phyloP scores from a whole-genome alignment of 2,888 invertebrate genomes.

The Eurois occulta region DNA sequence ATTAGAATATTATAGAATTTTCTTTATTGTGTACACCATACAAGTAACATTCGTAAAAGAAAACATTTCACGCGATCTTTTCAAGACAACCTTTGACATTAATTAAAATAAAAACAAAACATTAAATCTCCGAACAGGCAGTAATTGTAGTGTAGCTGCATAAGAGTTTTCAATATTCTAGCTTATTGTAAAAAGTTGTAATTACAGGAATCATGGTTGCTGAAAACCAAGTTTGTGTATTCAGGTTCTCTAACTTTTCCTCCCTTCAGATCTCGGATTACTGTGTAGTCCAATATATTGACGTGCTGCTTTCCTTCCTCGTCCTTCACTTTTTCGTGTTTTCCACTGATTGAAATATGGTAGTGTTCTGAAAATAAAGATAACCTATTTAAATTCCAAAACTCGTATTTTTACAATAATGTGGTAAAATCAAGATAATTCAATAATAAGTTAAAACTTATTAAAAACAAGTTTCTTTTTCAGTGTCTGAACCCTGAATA shows the following conservation, averaged over 20 bases:
- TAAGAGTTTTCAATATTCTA: background rate
- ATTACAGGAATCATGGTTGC: constrained; percentile 6
- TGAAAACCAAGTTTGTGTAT: constrained; percentile 22
- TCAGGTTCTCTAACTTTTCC: constrained; percentile 10
- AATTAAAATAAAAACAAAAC: background rate
- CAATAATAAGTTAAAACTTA: no score
- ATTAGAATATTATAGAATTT: no score
- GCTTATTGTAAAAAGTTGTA: background rate
- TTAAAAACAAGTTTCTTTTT: no score
- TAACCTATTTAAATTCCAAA: no score
- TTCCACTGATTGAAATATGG: constrained; percentile 31
- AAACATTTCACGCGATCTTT: no score
- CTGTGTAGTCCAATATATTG: constrained; percentile 25
- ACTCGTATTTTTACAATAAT: no score
- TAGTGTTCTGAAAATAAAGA: constrained; percentile 32
- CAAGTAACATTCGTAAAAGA: no score
- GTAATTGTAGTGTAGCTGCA: background rate
- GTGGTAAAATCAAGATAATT: no score
- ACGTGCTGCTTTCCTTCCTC: constrained; percentile 16
- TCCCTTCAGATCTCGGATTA: constrained; percentile 1
- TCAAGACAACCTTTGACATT: background rate
- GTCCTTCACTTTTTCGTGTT: constrained; percentile 25
- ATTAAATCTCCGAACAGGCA: background rate
- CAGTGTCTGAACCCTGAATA: no score
- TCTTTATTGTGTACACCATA: no score